A percentile compares a stretch with the other conserved stretches of the same genome.
Conservation (phyloP, 2,888 invertebrate species). For the Strigamia transsilvanica region DNA sequence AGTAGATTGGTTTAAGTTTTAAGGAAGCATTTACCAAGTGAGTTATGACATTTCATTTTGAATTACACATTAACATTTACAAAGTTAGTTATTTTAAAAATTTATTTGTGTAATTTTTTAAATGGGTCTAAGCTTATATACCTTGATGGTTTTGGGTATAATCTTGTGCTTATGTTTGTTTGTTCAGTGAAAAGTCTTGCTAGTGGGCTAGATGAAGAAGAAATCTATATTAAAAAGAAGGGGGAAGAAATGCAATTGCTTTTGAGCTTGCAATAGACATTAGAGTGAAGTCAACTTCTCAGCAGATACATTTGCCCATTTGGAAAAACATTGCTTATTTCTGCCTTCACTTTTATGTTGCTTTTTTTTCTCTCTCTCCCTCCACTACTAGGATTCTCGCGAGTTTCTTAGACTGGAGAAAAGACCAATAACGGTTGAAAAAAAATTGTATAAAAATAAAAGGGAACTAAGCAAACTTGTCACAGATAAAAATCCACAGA, state of each 20-base stretch:
- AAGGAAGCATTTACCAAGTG: neutral
- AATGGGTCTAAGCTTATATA: neutral
- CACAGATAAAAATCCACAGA: conserved; percentile 16
- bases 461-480: conserved; percentile 1
- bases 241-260: conserved; percentile 15
- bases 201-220: conserved; percentile 3
- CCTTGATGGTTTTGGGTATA: neutral
- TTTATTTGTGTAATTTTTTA: neutral
- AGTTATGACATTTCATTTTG: conserved; percentile 18
- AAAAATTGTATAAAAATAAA: conserved; percentile 10
- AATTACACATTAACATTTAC: neutral
- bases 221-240: conserved; percentile 11
- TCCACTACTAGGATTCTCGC: conserved; percentile 7
- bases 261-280: conserved; percentile 26
- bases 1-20: neutral
- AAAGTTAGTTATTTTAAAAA: neutral
- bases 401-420: conserved; percentile 26
- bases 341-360: conserved; percentile 15
- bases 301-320: conserved; percentile 30
- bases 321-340: conserved; percentile 26
- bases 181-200: neutral
- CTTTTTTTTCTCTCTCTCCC: neutral
- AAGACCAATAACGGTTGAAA: conserved; percentile 15
- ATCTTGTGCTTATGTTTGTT: neutral
- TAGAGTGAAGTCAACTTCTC: conserved; percentile 21